These are phyloP conservation scores for Aphelinus atriplicis DNA, from an alignment of 1,140 invertebrate genomes.

Conservation along the genomic window DNA sequence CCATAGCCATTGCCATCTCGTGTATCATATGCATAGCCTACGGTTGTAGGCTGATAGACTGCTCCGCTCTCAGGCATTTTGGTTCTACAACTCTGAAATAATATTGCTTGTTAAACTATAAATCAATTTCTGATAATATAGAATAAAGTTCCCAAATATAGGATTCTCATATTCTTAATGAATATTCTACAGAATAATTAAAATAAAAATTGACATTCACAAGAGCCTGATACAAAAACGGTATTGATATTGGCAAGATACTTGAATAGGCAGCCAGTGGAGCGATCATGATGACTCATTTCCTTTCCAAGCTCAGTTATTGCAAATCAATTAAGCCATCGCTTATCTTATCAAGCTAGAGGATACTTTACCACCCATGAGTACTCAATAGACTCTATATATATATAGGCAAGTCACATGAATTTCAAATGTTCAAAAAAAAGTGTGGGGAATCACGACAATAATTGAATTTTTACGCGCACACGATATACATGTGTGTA, in stretches of 20 bases:
- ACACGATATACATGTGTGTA: no score
- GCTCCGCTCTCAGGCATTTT: constrained; percentile 62
- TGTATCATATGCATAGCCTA: constrained; percentile 62
- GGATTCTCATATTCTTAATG: no score
- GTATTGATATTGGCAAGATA: neutral
- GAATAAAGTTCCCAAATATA: no score
- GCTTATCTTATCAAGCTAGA: constrained; percentile 17
- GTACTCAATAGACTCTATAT: neutral
- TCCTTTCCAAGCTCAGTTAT: neutral
- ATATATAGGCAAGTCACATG: no score
- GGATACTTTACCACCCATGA: neutral
- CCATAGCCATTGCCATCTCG: constrained; percentile 53
- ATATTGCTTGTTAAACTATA: neutral
- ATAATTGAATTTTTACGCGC: no score
- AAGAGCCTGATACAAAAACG: no score
- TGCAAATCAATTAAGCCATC: neutral
- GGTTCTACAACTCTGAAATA: constrained; percentile 7
- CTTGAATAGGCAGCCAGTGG: neutral
- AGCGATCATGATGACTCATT: constrained; percentile 7
- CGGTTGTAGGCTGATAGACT: constrained; percentile 64
- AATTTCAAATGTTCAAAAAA: no score
- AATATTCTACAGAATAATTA: no score
- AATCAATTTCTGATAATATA: no score
- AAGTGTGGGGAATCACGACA: no score
- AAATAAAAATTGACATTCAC: no score